Conservation (phyloP, 2,113 vertebrate species). For the Microtus ochrogaster region DNA sequence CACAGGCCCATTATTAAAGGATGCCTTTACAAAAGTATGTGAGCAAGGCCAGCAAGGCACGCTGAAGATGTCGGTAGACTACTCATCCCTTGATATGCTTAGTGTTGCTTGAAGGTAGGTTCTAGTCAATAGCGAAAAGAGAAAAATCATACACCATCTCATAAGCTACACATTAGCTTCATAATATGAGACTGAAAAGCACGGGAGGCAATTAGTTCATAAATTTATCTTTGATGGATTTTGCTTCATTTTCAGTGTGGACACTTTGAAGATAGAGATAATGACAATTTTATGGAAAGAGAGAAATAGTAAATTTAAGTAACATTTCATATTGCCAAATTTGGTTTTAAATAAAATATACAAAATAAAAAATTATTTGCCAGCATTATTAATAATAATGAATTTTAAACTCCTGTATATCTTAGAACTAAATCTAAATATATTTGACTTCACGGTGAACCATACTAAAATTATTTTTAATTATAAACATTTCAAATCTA, state of each 20-base stretch:
- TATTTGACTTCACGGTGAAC: neutral
- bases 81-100: neutral
- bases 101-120: neutral
- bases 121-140: neutral
- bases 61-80: neutral
- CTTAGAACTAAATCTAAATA: constrained; percentile 46
- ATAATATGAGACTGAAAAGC: neutral
- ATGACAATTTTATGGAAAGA: constrained; percentile 29
- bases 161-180: constrained; percentile 22
- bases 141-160: neutral
- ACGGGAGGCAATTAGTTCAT: constrained; percentile 9
- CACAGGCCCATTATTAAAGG: neutral
- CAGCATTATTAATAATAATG: constrained; percentile 17
- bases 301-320: neutral
- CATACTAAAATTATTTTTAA: constrained; percentile 34
- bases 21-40: neutral
- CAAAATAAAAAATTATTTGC: constrained; percentile 49
- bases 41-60: neutral
- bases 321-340: constrained; percentile 46
- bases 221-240: constrained; percentile 20
- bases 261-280: neutral
- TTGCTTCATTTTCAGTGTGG: constrained; percentile 17
- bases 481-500: constrained; percentile 4
- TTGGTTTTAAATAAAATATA: constrained; percentile 23
- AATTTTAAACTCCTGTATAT: constrained; percentile 29